A percentile compares a stretch with the other conserved stretches of the same genome.
Evolutionary conservation across 2,113 vertebrate species (phyloP).

Genomic region (Micronycteris hirsuta): DNA sequence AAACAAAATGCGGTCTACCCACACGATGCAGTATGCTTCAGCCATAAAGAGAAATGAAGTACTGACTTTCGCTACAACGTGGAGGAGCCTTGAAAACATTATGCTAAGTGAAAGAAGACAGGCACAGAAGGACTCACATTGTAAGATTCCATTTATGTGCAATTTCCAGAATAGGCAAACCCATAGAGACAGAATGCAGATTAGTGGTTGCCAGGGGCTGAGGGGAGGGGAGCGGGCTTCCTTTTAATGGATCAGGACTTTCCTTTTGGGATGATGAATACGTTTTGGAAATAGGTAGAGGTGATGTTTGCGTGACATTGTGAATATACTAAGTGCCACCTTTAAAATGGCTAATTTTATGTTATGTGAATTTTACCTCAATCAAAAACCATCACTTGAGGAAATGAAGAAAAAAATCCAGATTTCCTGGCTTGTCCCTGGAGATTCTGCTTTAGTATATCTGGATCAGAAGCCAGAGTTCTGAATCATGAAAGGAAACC

Average conservation of each 20-base stretch:
- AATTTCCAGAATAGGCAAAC: neutral
- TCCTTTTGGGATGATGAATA: neutral
- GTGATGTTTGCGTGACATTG: neutral
- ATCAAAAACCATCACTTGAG: neutral
- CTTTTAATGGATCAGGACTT: neutral
- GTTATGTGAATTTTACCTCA: neutral
- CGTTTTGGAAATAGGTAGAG: neutral
- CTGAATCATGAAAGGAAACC: neutral
- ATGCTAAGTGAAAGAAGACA: neutral
- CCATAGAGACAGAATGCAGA: neutral
- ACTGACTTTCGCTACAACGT: rapidly evolving
- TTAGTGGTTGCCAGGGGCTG: neutral
- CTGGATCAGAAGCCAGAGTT: neutral
- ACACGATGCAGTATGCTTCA: neutral
- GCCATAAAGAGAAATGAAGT: neutral
- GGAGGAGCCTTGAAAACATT: neutral
- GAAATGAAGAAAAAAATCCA: neutral
- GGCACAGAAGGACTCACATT: neutral
- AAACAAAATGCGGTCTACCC: neutral
- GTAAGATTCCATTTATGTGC: neutral
- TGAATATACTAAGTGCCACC: neutral
- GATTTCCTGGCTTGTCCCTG: neutral
- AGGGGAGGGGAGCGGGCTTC: neutral
- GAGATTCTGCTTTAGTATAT: neutral
- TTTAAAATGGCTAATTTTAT: neutral